phyloP scores from a whole-genome alignment of 2,797 vertebrate species.

The Pogonophryne albipinna region DNA sequence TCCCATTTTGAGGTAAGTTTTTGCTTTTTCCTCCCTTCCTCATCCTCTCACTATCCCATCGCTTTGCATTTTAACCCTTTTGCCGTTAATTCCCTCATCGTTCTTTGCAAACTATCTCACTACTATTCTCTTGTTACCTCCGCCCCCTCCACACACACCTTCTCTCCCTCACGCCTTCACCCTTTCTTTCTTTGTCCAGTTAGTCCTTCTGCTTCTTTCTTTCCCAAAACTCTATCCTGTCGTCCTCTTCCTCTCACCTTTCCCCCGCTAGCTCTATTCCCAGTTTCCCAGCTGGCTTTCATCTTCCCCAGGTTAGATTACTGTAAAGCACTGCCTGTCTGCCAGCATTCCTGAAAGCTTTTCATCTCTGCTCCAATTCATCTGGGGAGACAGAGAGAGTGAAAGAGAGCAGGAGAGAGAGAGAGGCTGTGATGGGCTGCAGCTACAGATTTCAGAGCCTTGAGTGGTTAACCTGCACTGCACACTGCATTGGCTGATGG shows the following conservation, averaged over 20 bases:
- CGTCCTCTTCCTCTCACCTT: conserved; percentile 61
- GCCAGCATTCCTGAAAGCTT: conserved; percentile 85
- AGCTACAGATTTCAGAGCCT: conserved; percentile 73
- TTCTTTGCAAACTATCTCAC: conserved; percentile 48
- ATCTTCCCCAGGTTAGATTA: conserved; percentile 87
- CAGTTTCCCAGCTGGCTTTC: conserved; percentile 80
- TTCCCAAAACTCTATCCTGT: conserved; percentile 59
- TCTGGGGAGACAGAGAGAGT: conserved; percentile 69
- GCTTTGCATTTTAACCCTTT: conserved; percentile 22
- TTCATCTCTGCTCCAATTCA: conserved; percentile 82
- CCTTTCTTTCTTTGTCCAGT: conserved; percentile 32
- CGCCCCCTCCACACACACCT: conserved; percentile 23
- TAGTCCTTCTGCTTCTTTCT: conserved; percentile 43
- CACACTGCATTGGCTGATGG: conserved; percentile 75
- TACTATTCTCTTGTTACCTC: conserved; percentile 28
- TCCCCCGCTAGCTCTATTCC: conserved; percentile 57
- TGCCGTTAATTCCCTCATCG: conserved; percentile 16
- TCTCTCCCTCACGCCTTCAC: conserved; percentile 29
- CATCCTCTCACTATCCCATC: conserved; percentile 15
- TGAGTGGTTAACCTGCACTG: conserved; percentile 77
- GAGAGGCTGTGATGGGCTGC: conserved; percentile 41
- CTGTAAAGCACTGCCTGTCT: conserved; percentile 84
- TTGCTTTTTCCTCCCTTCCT: not conserved
- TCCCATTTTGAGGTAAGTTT: conserved; percentile 11
- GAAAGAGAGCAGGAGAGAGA: conserved; percentile 27